Percentiles rank a stretch among this genome's conserved stretches.
phyloP scores from a whole-genome alignment of 2,797 vertebrate genomes.

The Falco concolor region DNA sequence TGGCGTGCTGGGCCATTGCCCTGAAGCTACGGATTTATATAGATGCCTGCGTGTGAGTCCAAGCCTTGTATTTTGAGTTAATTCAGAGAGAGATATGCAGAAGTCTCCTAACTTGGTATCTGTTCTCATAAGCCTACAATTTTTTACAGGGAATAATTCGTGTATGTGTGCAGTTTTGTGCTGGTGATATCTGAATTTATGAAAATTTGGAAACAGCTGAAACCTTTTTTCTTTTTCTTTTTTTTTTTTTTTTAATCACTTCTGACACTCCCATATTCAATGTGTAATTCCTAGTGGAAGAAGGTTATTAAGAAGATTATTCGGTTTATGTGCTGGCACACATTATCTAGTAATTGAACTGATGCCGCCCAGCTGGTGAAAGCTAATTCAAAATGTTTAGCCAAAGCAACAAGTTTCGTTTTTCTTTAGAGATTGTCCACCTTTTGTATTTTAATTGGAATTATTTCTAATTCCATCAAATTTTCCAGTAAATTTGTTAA shows the following conservation, averaged over 20 bases:
- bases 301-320: neutral
- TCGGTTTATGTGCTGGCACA: neutral
- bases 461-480: neutral
- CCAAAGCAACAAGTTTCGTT: constrained; percentile 1
- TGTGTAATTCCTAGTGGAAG: neutral
- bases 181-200: neutral
- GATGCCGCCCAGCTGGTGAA: constrained; percentile 32
- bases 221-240: neutral
- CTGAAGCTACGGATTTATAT: neutral
- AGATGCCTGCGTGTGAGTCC: neutral
- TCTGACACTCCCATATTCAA: neutral
- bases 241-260: neutral
- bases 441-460: neutral
- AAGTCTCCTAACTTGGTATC: neutral
- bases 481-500: neutral
- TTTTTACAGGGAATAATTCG: neutral
- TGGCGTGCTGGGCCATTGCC: neutral
- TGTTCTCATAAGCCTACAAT: fast-evolving
- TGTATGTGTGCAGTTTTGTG: neutral
- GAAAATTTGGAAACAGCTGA: neutral
- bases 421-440: neutral
- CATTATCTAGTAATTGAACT: neutral
- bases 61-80: fast-evolving
- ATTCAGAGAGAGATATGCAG: neutral
- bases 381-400: neutral